Evolutionary conservation across 2,113 vertebrate species (phyloP), one percentile per base, ranked within the genome.

Genomic region (Heterochromis multidens): DNA sequence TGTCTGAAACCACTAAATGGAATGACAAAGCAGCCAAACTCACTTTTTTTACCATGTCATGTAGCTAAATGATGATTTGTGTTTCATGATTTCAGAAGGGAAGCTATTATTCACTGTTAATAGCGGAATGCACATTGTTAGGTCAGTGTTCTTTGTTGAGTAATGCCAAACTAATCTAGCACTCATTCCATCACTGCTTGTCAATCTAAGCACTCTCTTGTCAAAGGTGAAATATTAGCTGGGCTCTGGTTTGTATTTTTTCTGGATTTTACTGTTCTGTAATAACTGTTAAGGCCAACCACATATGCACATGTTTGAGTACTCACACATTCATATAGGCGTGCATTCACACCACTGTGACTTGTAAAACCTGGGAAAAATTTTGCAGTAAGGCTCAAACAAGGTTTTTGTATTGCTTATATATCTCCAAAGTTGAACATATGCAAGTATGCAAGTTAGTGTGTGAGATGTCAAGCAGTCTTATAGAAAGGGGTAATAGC

Each of bases 161-260:
- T n/a, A 21, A 52, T 1, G 12, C 35, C 43, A 31, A 83, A 52
- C 40, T 49, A 54, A 74, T 74, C 11, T 0, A 33, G 16, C 40
- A 49, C 58, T 78, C 29, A 1, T 23, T 81, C 58, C 74, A 63
- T 84, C 63, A 49, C 23, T 37, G 60, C 77, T 49, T 40, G 21
- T 79, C 35, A 62, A 17, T n/a, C 27, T 0, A 52, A 31, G 70
- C 46, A 11, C 52, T 74, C 17, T 31, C 27, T 33, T 5, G 70
- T 74, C 70, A 63, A 54, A 79, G 61, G 49, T 76, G 63, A 91
- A 86, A 84, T 81, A 65, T 77, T 74, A 67, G 5, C 60, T 46
- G 25, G 46, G 62, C 59, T 16, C 52, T 82, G 70, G 35, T 67
- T 49, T 17, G 37, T 43, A 29, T 58, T 16, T 67, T 61, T 58